A percentile compares a stretch with the other conserved stretches of the same genome.
Conservation (phyloP, 2,113 vertebrate species). For the Anser brachyrhynchus region DNA sequence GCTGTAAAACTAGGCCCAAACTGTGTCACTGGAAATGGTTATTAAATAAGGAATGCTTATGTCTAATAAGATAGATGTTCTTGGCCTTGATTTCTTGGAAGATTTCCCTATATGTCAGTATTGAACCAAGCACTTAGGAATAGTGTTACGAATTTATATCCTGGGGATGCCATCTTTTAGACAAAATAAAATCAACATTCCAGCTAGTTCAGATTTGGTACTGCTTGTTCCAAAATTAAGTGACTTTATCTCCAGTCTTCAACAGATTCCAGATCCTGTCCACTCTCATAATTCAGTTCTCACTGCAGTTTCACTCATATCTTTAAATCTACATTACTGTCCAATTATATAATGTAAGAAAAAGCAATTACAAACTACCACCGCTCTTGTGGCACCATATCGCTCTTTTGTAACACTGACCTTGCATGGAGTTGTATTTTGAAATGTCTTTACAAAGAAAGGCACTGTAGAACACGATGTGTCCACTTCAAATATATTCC, state of each 20-base stretch:
- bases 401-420: not conserved
- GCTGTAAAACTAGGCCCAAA: not conserved
- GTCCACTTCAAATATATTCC: not conserved
- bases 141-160: not conserved
- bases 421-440: not conserved
- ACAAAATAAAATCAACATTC: conserved; percentile 34
- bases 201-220: not conserved
- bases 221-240: conserved; percentile 10
- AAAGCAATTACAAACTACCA: not conserved
- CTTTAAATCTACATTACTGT: not conserved
- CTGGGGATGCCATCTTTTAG: conserved; percentile 1
- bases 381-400: not conserved
- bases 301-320: not conserved
- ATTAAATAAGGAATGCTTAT: not conserved
- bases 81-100: conserved; percentile 35
- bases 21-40: not conserved
- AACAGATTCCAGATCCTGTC: not conserved
- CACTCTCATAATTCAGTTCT: not conserved
- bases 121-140: conserved; percentile 1
- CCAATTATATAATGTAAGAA: not conserved
- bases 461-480: not conserved
- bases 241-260: not conserved
- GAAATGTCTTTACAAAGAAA: not conserved
- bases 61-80: not conserved
- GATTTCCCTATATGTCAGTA: conserved; percentile 12